Evolutionary conservation across 53 echinoderm and acorn worm genomes (phyloP), one percentile per base, ranked within the genome.

Genomic region (Holothuria scabra): DNA sequence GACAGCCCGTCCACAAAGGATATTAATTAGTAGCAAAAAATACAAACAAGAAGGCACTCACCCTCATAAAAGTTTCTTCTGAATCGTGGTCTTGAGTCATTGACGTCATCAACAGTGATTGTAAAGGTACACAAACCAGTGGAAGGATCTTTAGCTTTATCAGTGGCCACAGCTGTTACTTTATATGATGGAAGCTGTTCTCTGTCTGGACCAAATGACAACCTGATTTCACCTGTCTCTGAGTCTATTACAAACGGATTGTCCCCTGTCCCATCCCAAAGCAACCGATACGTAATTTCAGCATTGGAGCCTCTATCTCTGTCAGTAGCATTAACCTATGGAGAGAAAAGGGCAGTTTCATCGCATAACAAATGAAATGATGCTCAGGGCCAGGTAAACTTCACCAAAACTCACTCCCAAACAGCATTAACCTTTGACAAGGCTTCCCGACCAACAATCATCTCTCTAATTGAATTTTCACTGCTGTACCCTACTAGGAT

Each of bases 241-340:
- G 84, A 28, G 41, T 94, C 84, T 19, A 99, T 88, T 49, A 38
- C 32, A 84, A 99, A 99, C 7, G 88, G 87, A 34, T 71, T 59
- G 52, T 81, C 83, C 20, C 78, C 60, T 29, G 76, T 84, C 30
- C 82, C 91, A 46, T 85, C 76, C 18, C 78, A 82, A 2, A 83
- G 28, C 12, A 95, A 67, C 60, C 60, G 22, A 83, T 95, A 95
- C 2, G 31, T 66, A 29, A 95, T 82, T 28, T 91, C 91, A 6
- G 94, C 94, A 49, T 99, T 99, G 22, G 83, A 81, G 24, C 99
- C 99, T 55, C 86, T 88, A 75, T 99, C 99, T 0, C 52, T 86
- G 86, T 99, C 99, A n/a, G 84, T 84, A 1, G 99, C 99, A 8
- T 55, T 25, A 21, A 99, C 99, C 99, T 99, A 65, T 10, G 1